Evolutionary conservation across 92 coral and sea anemone species (phyloP).

Genomic region (Pocillopora meandrina): DNA sequence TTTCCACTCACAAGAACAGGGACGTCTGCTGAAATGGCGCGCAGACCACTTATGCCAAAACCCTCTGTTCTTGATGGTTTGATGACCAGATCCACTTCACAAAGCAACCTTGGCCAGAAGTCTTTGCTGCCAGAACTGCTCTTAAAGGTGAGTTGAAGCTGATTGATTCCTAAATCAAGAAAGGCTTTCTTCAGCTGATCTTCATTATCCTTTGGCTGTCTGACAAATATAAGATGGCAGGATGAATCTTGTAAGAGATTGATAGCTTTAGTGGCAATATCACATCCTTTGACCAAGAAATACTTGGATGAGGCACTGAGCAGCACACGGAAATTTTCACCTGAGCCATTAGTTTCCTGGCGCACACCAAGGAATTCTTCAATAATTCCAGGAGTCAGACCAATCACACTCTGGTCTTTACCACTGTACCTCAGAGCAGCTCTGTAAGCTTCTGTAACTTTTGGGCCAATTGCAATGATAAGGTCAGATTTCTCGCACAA

Average conservation of each 20-base stretch:
- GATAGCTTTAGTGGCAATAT: conserved; percentile 46
- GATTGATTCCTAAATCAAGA: background rate
- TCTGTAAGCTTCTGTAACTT: conserved; percentile 34
- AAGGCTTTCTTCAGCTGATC: background rate
- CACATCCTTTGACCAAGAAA: conserved; percentile 42
- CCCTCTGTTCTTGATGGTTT: conserved; percentile 44
- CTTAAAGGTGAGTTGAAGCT: conserved; percentile 13
- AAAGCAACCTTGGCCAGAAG: conserved; percentile 1
- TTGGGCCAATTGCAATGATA: conserved; percentile 38
- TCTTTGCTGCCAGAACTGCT: background rate
- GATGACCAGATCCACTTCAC: conserved; percentile 30
- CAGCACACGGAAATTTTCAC: conserved; percentile 26
- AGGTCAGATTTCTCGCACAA: conserved; percentile 37
- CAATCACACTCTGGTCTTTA: conserved; percentile 9
- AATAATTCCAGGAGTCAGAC: conserved; percentile 23
- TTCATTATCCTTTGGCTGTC: conserved; percentile 6
- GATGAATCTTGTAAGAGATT: conserved; percentile 12
- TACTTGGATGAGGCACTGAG: conserved; percentile 33
- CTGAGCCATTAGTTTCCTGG: background rate
- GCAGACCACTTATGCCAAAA: conserved; percentile 50
- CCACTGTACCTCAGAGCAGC: conserved; percentile 18
- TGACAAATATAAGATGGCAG: conserved; percentile 4
- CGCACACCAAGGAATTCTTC: conserved; percentile 19
- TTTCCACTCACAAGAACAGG: conserved; percentile 43
- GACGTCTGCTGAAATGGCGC: conserved; percentile 39